Conservation (phyloP, 2,113 vertebrate genomes). For the Sardina pilchardus region DNA sequence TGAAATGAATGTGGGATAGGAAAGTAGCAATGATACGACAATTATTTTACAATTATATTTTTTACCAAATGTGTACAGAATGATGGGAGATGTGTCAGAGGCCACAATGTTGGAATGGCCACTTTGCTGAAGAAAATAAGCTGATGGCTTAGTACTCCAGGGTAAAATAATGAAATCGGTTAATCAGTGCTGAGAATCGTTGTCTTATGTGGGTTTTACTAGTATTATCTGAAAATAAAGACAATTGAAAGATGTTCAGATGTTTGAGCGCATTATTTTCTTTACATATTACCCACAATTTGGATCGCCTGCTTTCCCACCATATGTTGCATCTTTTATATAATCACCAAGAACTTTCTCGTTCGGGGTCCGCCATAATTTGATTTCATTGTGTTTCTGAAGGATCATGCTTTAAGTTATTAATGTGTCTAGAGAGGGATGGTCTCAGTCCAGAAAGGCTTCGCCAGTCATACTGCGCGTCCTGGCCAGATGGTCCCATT, state of each 20-base stretch:
- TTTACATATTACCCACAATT: neutral
- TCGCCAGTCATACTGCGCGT: neutral
- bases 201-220: slow-evolving; percentile 7
- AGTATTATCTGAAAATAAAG: slow-evolving; percentile 5
- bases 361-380: neutral
- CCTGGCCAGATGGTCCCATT: neutral
- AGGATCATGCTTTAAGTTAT: neutral
- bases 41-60: slow-evolving; percentile 1
- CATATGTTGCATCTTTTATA: neutral
- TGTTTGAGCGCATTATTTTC: neutral
- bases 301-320: neutral
- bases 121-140: neutral
- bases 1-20: neutral
- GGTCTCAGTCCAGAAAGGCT: neutral
- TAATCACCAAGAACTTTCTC: neutral
- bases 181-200: neutral
- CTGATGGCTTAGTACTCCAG: neutral
- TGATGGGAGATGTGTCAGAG: neutral
- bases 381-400: neutral
- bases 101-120: neutral
- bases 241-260: neutral
- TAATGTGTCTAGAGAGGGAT: neutral
- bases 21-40: neutral
- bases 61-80: neutral
- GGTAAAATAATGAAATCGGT: neutral